phyloP scores from a whole-genome alignment of 2,797 vertebrate species.

The Lepilemur septentrionalis region DNA sequence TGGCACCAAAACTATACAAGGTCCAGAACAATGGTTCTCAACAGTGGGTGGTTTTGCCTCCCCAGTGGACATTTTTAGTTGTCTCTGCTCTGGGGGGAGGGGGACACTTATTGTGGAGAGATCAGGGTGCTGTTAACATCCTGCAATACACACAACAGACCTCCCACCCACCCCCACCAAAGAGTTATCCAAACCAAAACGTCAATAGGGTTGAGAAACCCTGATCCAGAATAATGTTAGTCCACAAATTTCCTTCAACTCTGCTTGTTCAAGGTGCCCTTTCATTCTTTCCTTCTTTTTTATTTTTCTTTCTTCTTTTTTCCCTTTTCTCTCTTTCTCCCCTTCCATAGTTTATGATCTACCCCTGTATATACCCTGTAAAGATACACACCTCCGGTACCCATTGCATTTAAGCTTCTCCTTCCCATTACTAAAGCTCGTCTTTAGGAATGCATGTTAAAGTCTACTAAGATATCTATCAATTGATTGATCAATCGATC shows the following conservation, averaged over 20 bases:
- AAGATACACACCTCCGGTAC: background rate
- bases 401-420: background rate
- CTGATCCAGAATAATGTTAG: background rate
- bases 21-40: background rate
- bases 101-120: background rate
- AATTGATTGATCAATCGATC: background rate
- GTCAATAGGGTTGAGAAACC: background rate
- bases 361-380: background rate
- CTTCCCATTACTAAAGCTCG: background rate
- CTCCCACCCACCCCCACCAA: background rate
- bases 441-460: background rate
- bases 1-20: background rate
- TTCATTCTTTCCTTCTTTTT: fast-evolving
- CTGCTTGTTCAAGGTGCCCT: background rate
- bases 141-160: background rate
- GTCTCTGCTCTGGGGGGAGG: background rate
- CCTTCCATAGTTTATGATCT: background rate
- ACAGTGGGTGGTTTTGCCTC: background rate
- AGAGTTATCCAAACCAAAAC: background rate
- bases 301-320: fast-evolving
- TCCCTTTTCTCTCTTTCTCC: background rate
- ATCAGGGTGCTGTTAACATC: background rate
- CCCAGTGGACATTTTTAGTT: background rate
- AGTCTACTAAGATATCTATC: background rate
- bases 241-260: background rate